A percentile compares a stretch with the other conserved stretches of the same genome.
These are phyloP conservation scores for Danio choprae DNA, from an alignment of 2,797 vertebrate species.

Conservation along the genomic window DNA sequence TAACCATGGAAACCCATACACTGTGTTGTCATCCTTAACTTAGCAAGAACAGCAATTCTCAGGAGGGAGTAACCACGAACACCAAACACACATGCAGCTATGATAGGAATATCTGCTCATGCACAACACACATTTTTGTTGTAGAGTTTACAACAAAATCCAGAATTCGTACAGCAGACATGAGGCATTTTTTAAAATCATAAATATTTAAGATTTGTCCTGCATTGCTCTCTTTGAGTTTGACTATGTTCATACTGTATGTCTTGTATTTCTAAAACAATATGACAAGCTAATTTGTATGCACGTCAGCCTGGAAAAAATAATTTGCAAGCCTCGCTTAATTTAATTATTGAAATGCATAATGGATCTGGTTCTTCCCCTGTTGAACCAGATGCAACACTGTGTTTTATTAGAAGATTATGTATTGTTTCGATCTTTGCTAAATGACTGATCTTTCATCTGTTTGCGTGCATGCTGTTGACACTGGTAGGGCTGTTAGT, in stretches of 20 bases:
- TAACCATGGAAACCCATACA: slow-evolving; percentile 58
- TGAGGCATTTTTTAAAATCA: background rate
- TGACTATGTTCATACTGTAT: background rate
- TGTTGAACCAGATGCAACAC: slow-evolving; percentile 14
- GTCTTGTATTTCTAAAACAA: slow-evolving; percentile 20
- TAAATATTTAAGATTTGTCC: slow-evolving; percentile 2
- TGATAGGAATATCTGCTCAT: background rate
- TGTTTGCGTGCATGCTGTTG: slow-evolving; percentile 9
- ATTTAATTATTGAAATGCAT: slow-evolving; percentile 45
- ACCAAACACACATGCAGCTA: slow-evolving; percentile 8
- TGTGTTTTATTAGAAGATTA: slow-evolving; percentile 28
- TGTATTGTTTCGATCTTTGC: slow-evolving; percentile 9
- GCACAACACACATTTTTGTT: background rate
- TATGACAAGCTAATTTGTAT: slow-evolving; percentile 38
- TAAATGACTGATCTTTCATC: background rate
- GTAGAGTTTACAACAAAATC: background rate
- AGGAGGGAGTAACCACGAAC: slow-evolving; percentile 50
- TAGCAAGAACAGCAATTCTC: slow-evolving; percentile 45
- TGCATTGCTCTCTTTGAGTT: background rate
- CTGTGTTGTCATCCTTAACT: slow-evolving; percentile 52
- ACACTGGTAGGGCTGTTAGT: slow-evolving; percentile 20
- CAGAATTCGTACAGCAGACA: background rate
- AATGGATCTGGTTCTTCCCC: slow-evolving; percentile 23
- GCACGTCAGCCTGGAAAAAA: slow-evolving; percentile 25
- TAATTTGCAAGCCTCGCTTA: slow-evolving; percentile 40